A percentile compares a stretch with the other conserved stretches of the same genome.
Conservation (phyloP, 2,797 vertebrate species). For the Columba guinea region DNA sequence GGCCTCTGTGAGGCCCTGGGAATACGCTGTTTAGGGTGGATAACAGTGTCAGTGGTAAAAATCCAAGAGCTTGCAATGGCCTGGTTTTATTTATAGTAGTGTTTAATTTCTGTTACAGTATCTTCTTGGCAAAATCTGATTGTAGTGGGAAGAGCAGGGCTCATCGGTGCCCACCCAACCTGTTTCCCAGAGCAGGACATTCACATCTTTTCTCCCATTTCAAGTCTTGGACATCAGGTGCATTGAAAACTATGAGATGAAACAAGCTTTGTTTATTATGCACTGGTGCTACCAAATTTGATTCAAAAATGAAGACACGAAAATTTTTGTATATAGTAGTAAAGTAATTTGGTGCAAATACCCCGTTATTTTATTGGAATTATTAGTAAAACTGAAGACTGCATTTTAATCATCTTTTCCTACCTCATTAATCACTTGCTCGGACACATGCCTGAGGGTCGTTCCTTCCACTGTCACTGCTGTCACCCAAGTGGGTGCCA, state of each 20-base stretch:
- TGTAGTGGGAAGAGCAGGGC: background rate
- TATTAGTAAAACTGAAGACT: background rate
- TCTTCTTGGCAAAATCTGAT: background rate
- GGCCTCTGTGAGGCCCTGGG: background rate
- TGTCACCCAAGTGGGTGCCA: background rate
- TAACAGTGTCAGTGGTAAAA: background rate
- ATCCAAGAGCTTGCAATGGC: background rate
- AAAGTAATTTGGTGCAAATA: background rate
- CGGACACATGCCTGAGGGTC: rapidly evolving
- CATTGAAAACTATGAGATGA: background rate
- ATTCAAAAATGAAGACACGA: background rate
- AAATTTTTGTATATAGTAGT: background rate
- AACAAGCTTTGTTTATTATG: background rate
- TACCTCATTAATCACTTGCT: background rate
- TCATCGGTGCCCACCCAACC: rapidly evolving
- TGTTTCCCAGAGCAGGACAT: background rate
- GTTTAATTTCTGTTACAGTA: background rate
- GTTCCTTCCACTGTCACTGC: background rate
- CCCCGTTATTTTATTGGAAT: background rate
- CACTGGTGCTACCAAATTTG: background rate
- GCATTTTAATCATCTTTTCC: background rate
- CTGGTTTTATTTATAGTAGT: background rate
- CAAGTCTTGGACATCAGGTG: background rate
- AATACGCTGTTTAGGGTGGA: background rate
- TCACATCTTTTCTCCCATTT: background rate